Conservation (phyloP, 2,888 invertebrate genomes). For the Mesochorus sp. region DNA sequence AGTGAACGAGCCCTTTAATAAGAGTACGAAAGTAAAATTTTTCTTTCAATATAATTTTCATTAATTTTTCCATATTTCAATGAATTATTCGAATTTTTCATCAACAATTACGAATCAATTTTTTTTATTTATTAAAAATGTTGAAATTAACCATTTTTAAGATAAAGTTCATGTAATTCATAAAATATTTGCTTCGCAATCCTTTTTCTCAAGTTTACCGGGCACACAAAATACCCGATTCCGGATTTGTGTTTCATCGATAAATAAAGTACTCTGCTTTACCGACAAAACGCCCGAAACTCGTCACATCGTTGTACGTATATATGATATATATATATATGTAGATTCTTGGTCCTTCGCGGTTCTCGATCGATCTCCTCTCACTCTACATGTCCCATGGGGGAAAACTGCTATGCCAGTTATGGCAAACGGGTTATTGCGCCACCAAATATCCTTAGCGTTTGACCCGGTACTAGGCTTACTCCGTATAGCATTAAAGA, state of each 20-base stretch:
- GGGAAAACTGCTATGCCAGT: slow-evolving; percentile 34
- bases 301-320: slow-evolving; percentile 8
- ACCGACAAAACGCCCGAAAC: slow-evolving; percentile 3
- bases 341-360: slow-evolving; percentile 12
- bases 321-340: too few species aligned
- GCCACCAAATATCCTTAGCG: slow-evolving; percentile 44
- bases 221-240: not conserved
- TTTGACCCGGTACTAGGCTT: slow-evolving; percentile 38
- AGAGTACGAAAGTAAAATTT: too few species aligned
- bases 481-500: slow-evolving; percentile 16
- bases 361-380: slow-evolving; percentile 34
- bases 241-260: not conserved
- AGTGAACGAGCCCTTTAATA: not conserved
- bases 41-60: too few species aligned
- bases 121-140: too few species aligned
- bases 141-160: too few species aligned
- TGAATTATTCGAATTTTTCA: too few species aligned
- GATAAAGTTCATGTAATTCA: too few species aligned
- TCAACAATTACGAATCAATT: too few species aligned
- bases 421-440: slow-evolving; percentile 51
- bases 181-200: not conserved
- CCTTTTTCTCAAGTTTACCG: not conserved
- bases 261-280: not conserved
- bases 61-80: too few species aligned
- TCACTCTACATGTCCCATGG: slow-evolving; percentile 30